Conservation (phyloP, 30 jellyfish, hydroid and myxozoan species). For the Aurelia sp. region DNA sequence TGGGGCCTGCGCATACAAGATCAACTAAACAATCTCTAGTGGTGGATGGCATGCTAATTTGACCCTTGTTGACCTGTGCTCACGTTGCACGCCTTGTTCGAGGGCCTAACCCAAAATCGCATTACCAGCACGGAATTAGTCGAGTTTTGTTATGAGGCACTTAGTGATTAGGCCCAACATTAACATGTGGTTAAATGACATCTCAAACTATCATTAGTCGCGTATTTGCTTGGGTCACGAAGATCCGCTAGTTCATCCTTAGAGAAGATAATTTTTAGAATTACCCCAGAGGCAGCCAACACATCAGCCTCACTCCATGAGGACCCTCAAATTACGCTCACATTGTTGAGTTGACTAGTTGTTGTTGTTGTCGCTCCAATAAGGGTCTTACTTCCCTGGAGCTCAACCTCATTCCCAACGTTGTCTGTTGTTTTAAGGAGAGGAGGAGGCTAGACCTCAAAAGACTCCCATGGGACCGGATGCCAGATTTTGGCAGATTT, state of each 20-base stretch:
- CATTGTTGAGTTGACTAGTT: too few species aligned
- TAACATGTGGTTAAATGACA: constrained; percentile 45
- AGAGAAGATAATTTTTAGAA: neutral
- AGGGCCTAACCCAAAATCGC: constrained; percentile 37
- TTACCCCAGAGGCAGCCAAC: neutral
- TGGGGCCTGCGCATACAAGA: constrained; percentile 18
- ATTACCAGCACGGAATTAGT: constrained; percentile 42
- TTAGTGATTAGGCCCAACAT: constrained; percentile 51
- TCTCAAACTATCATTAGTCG: constrained; percentile 5
- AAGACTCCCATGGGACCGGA: too few species aligned
- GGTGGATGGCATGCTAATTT: constrained; percentile 16
- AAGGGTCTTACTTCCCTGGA: too few species aligned
- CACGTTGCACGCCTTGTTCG: constrained; percentile 30
- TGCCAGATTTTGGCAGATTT: too few species aligned
- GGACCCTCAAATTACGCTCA: too few species aligned
- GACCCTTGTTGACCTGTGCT: constrained; percentile 54
- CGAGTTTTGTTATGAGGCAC: constrained; percentile 26
- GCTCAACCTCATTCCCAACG: too few species aligned
- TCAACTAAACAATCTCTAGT: constrained; percentile 1
- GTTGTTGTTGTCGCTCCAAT: too few species aligned
- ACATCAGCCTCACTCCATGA: too few species aligned
- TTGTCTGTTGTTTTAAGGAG: too few species aligned
- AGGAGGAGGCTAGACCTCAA: too few species aligned
- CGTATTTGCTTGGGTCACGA: constrained; percentile 48
- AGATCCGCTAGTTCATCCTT: neutral